Percentiles rank a stretch among this genome's conserved stretches.
Evolutionary conservation across 1,140 invertebrate species (phyloP).

Genomic region (Drepana arcuata): DNA sequence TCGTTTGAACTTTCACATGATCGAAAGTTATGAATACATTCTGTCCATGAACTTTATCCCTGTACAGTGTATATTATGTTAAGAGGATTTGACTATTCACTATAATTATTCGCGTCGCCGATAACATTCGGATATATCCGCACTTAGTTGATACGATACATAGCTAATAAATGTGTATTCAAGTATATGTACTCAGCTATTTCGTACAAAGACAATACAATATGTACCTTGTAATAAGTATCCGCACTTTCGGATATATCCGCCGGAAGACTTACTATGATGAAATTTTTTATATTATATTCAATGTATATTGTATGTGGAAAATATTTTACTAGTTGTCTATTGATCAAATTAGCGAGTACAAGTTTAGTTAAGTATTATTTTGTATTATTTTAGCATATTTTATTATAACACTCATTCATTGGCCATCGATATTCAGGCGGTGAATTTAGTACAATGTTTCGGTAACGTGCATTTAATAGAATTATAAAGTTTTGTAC

Average conservation of each 20-base stretch:
- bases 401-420: slow-evolving; percentile 18
- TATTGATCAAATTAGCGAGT: slow-evolving; percentile 48
- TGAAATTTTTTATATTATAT: slow-evolving; percentile 36
- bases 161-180: no score
- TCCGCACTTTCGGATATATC: no score
- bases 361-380: slow-evolving; percentile 38
- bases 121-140: no score
- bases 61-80: slow-evolving; percentile 44
- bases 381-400: slow-evolving; percentile 23
- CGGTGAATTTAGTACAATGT: slow-evolving; percentile 49
- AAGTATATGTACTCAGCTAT: no score
- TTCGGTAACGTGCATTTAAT: slow-evolving; percentile 56
- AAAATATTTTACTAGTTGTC: slow-evolving; percentile 45
- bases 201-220: no score
- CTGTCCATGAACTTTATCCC: slow-evolving; percentile 17
- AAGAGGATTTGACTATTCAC: slow-evolving; percentile 24
- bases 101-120: neutral
- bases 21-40: no score
- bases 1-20: no score
- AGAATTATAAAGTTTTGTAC: slow-evolving; percentile 45
- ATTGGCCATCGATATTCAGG: slow-evolving; percentile 31
- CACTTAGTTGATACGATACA: no score
- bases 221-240: no score
- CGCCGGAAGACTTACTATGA: no score
- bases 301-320: slow-evolving; percentile 54